Evolutionary conservation across 2,888 invertebrate genomes (phyloP).

Genomic region (Ornithoptera alexandrae): DNA sequence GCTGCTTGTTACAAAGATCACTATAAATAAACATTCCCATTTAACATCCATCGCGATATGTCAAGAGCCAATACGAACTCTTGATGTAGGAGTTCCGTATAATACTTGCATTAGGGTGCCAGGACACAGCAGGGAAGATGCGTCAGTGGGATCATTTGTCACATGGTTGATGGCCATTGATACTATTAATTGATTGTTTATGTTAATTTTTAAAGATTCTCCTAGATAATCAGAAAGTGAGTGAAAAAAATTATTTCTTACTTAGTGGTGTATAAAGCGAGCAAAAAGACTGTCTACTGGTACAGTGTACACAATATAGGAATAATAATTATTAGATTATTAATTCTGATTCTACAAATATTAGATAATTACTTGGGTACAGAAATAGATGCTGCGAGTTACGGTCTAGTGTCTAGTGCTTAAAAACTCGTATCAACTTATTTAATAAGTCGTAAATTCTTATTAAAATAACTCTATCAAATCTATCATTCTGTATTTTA

Average conservation of each 20-base stretch:
- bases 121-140: constrained; percentile 29
- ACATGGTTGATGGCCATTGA: constrained; percentile 22
- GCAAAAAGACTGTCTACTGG: no score
- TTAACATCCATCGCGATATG: background rate
- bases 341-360: no score
- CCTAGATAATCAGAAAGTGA: background rate
- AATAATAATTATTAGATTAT: no score
- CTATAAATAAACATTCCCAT: constrained; percentile 3
- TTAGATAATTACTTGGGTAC: no score
- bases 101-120: constrained; percentile 47
- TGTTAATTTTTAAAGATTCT: constrained; percentile 33
- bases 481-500: no score
- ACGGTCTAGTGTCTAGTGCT: no score
- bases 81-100: constrained; percentile 35
- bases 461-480: no score
- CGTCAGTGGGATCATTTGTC: constrained; percentile 41
- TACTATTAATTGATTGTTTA: constrained; percentile 19
- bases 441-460: no score
- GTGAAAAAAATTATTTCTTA: background rate
- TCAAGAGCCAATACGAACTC: constrained; percentile 10
- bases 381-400: no score
- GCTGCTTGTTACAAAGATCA: background rate
- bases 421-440: no score
- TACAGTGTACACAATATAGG: no score
- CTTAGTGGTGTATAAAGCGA: no score